These are phyloP conservation scores for Atherix ibis DNA, from an alignment of 2,888 invertebrate species.

Conservation along the genomic window DNA sequence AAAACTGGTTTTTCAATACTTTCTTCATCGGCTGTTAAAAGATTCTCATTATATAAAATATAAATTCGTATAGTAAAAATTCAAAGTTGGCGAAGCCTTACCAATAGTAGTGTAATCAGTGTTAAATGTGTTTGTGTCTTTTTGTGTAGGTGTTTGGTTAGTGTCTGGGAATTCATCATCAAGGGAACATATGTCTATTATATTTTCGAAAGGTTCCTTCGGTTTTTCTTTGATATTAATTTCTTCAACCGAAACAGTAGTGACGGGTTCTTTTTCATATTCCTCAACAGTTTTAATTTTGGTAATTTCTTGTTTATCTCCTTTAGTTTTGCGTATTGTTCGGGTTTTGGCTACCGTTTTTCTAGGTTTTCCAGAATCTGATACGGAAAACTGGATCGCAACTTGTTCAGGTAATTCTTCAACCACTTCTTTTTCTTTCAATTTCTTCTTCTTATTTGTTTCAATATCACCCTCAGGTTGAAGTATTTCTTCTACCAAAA, in stretches of 20 bases:
- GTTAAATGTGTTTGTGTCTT: conserved; percentile 20
- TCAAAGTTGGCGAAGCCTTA: conserved; percentile 20
- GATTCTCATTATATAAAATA: conserved; percentile 10
- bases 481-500: conserved; percentile 17
- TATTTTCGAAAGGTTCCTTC: conserved; percentile 25
- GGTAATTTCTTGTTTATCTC: conserved; percentile 28
- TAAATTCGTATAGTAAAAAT: conserved; percentile 6
- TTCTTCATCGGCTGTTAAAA: conserved; percentile 16
- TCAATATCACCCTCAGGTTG: conserved; percentile 15
- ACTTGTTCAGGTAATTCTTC: conserved; percentile 26
- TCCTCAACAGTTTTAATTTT: conserved; percentile 35
- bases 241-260: conserved; percentile 29
- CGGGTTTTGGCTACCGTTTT: conserved; percentile 23
- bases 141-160: conserved; percentile 17
- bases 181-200: conserved; percentile 27
- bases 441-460: conserved; percentile 18
- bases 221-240: conserved; percentile 13
- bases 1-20: conserved; percentile 28
- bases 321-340: conserved; percentile 22
- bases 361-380: conserved; percentile 20
- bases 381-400: conserved; percentile 23
- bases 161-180: conserved; percentile 20
- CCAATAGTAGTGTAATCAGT: conserved; percentile 20
- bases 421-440: conserved; percentile 14
- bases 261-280: conserved; percentile 33